Evolutionary conservation across 2,888 invertebrate genomes (phyloP).

Genomic region (Xestia ashworthii): DNA sequence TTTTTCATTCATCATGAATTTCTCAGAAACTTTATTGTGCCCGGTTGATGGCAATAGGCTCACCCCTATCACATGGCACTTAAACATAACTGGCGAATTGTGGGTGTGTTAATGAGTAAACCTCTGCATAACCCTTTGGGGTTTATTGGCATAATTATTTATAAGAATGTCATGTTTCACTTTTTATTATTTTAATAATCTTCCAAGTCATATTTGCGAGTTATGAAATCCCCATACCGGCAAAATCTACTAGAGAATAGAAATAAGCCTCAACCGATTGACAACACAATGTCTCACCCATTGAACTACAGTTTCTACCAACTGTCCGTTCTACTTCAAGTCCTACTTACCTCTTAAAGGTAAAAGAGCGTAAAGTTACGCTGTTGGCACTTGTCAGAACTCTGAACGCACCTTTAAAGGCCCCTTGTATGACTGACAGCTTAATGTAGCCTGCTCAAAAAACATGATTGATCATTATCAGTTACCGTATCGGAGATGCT

Average conservation of each 20-base stretch:
- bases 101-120: not conserved
- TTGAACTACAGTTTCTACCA: slow-evolving; percentile 10
- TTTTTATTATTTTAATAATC: too few relatives aligned
- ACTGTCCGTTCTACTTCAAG: slow-evolving; percentile 17
- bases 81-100: not conserved
- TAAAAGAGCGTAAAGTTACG: slow-evolving; percentile 54
- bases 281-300: slow-evolving; percentile 14
- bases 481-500: slow-evolving; percentile 47
- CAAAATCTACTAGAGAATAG: not conserved
- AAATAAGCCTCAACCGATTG: not conserved
- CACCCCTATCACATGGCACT: not conserved
- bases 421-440: slow-evolving; percentile 55
- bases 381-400: slow-evolving; percentile 62
- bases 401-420: slow-evolving; percentile 50
- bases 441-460: slow-evolving; percentile 57
- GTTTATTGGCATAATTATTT: not conserved
- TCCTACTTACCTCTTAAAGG: slow-evolving; percentile 37
- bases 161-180: too few relatives aligned
- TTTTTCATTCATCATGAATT: not conserved
- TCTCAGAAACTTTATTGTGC: not conserved
- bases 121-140: not conserved
- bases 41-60: not conserved
- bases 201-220: not conserved
- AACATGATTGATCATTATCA: slow-evolving; percentile 67
- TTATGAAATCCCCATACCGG: not conserved